Evolutionary conservation across 2,797 vertebrate genomes (phyloP).

Genomic region (Etheostoma nigrum): DNA sequence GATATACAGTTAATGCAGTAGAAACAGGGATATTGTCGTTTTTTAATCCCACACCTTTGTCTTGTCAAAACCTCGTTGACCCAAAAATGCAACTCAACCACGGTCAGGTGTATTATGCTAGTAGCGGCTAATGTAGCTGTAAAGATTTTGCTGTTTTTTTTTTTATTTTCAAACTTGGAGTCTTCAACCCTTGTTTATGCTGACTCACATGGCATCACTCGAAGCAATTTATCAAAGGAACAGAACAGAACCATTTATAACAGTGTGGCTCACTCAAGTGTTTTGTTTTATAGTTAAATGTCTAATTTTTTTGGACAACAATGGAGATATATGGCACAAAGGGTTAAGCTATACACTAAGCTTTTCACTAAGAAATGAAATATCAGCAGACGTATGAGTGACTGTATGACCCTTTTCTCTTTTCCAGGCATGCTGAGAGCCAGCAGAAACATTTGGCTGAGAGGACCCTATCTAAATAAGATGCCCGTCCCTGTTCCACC

Average conservation of each 20-base stretch:
- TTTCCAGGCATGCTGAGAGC: conserved; percentile 94
- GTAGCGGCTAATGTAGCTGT: background rate
- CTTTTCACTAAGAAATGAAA: background rate
- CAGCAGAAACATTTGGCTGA: conserved; percentile 99
- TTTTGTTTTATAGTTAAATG: background rate
- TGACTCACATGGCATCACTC: background rate
- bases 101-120: background rate
- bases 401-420: conserved; percentile 6
- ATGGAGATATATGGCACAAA: background rate
- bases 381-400: background rate
- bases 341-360: background rate
- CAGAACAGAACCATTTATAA: background rate
- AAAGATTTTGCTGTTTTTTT: background rate
- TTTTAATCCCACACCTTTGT: no score
- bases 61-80: no score
- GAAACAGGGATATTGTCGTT: no score
- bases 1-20: no score
- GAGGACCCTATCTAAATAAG: conserved; percentile 95
- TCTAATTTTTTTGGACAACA: background rate
- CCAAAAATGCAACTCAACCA: no score
- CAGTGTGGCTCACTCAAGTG: background rate
- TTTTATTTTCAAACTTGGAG: background rate
- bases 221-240: background rate
- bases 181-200: no score
- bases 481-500: conserved; percentile 44